These are phyloP conservation scores for Drosophila demipolita DNA, from an alignment of 2,888 invertebrate species.

Conservation along the genomic window DNA sequence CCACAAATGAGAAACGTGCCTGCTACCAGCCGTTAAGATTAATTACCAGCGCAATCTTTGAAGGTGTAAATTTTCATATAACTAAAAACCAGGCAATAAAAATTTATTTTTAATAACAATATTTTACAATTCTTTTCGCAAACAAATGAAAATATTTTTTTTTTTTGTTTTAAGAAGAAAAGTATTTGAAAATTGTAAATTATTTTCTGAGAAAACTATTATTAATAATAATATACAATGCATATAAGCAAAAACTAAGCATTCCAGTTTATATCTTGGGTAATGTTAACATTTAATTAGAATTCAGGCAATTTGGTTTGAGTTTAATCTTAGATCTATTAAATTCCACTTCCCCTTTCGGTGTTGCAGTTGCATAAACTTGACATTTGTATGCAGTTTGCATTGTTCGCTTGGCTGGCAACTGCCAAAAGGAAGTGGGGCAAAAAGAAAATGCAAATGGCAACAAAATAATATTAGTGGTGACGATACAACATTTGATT, in stretches of 20 bases:
- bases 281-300: background rate
- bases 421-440: conserved; percentile 52
- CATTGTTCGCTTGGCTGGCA: conserved; percentile 29
- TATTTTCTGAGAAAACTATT: background rate
- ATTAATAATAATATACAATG: no score
- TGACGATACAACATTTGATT: conserved; percentile 25
- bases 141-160: background rate
- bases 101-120: background rate
- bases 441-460: conserved; percentile 45
- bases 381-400: conserved; percentile 64
- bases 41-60: background rate
- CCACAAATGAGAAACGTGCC: conserved; percentile 67
- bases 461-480: conserved; percentile 7
- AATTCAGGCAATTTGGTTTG: background rate
- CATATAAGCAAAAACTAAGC: background rate
- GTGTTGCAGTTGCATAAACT: background rate
- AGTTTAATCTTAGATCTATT: conserved; percentile 16
- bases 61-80: background rate
- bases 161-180: background rate
- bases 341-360: background rate
- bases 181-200: background rate
- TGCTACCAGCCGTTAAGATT: conserved; percentile 35
- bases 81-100: background rate
- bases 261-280: background rate
- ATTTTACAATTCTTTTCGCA: background rate